Conservation (phyloP, 2,113 vertebrate species). For the Hippocampus zosterae region DNA sequence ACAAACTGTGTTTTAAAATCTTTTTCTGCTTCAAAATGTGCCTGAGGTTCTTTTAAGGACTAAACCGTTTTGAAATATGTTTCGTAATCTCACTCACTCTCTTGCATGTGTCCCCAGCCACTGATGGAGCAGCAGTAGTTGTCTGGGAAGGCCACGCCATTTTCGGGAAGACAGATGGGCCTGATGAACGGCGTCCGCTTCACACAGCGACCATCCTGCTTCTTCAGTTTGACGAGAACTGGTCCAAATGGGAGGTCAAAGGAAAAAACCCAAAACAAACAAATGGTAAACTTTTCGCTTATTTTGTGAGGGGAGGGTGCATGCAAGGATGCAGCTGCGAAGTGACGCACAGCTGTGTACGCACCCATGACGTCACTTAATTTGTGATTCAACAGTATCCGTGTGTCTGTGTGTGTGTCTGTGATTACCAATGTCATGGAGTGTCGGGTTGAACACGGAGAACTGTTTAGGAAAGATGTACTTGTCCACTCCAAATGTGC, state of each 20-base stretch:
- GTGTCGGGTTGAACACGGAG: slow-evolving; percentile 78
- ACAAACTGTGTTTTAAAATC: neutral
- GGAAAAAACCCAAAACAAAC: neutral
- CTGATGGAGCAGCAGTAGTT: slow-evolving; percentile 81
- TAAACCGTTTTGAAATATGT: too few relatives aligned
- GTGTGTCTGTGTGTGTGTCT: neutral
- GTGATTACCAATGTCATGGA: slow-evolving; percentile 87
- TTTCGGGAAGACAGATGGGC: slow-evolving; percentile 85
- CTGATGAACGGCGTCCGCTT: slow-evolving; percentile 81
- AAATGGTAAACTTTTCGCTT: slow-evolving; percentile 11
- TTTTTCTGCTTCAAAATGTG: neutral
- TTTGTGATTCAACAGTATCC: slow-evolving; percentile 32
- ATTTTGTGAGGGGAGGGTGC: neutral
- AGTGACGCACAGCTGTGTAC: slow-evolving; percentile 53
- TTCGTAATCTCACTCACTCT: slow-evolving; percentile 75
- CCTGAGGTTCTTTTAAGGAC: too few relatives aligned
- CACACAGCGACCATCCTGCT: slow-evolving; percentile 78
- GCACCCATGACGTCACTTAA: slow-evolving; percentile 27
- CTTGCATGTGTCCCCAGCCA: slow-evolving; percentile 85
- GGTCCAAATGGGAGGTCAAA: slow-evolving; percentile 11
- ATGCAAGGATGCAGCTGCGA: slow-evolving; percentile 49
- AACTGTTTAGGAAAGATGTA: slow-evolving; percentile 81
- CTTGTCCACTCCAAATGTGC: slow-evolving; percentile 78
- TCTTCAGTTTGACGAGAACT: slow-evolving; percentile 90
- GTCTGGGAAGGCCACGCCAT: slow-evolving; percentile 65